These are phyloP conservation scores for Lydus trimaculatus DNA, from an alignment of 2,888 invertebrate species.

Conservation along the genomic window DNA sequence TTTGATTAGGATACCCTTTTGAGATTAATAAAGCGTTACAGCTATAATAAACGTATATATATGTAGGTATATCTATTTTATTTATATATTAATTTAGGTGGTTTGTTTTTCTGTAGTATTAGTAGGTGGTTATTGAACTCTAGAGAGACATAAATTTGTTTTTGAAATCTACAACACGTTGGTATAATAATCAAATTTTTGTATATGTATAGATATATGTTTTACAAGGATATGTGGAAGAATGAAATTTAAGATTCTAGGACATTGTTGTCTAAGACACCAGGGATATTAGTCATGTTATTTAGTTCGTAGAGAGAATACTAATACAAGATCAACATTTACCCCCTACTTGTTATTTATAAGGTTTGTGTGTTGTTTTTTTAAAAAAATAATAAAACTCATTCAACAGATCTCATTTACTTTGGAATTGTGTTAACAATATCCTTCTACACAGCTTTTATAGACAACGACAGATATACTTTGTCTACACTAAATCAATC, in stretches of 20 bases:
- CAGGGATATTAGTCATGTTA: constrained; percentile 9
- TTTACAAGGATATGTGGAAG: not conserved
- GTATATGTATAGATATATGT: no score
- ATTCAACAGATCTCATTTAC: no score
- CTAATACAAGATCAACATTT: not conserved
- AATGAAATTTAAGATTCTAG: not conserved
- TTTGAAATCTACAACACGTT: not conserved
- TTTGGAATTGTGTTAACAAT: no score
- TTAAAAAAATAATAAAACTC: no score
- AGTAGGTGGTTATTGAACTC: not conserved
- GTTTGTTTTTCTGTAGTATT: not conserved
- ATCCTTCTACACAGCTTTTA: no score
- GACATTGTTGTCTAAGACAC: not conserved
- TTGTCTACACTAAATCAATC: no score
- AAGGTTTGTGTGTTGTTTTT: no score
- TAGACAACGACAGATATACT: no score
- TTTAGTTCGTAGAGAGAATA: not conserved
- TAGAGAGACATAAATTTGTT: not conserved
- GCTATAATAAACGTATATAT: not conserved
- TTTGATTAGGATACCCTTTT: not conserved
- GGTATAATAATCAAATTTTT: not conserved
- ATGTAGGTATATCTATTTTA: not conserved
- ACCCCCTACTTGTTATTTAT: no score
- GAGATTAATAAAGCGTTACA: not conserved
- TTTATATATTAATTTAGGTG: not conserved